These are phyloP conservation scores for Rhea americana DNA, from an alignment of 2,113 vertebrate genomes.

Conservation along the genomic window DNA sequence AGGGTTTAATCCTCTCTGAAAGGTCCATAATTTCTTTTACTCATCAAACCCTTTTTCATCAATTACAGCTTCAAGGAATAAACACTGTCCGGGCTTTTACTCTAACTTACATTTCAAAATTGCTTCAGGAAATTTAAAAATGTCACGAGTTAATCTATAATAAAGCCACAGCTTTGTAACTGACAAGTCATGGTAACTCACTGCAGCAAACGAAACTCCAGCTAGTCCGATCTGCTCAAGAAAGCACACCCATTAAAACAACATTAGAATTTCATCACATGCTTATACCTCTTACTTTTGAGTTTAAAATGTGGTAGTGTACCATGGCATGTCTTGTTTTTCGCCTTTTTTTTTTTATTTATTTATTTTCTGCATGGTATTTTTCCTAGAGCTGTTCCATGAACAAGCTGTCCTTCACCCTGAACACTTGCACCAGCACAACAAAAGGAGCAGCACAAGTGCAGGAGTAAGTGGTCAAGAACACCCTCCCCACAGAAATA, in stretches of 20 bases:
- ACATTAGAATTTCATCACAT: slow-evolving; percentile 26
- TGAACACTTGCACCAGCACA: background rate
- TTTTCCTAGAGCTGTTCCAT: background rate
- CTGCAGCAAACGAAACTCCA: slow-evolving; percentile 22
- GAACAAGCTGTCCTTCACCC: background rate
- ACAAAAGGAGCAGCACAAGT: background rate
- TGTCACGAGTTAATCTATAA: slow-evolving; percentile 33
- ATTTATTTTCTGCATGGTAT: background rate
- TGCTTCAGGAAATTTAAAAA: slow-evolving; percentile 51
- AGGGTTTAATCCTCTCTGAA: slow-evolving; percentile 20
- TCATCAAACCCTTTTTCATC: slow-evolving; percentile 34
- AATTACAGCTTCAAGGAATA: background rate
- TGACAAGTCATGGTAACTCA: slow-evolving; percentile 41
- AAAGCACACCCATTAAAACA: slow-evolving; percentile 29
- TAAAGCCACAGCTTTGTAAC: slow-evolving; percentile 44
- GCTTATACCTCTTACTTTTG: background rate
- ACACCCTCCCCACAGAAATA: background rate
- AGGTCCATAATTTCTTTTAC: slow-evolving; percentile 30
- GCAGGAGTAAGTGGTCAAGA: background rate
- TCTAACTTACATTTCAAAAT: slow-evolving; percentile 28
- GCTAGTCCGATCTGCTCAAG: background rate
- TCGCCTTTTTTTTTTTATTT: background rate
- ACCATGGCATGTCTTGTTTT: background rate
- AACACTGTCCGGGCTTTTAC: background rate
- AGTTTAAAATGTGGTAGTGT: background rate